Evolutionary conservation across 2,113 vertebrate genomes (phyloP).

Genomic region (Cathartes aura): DNA sequence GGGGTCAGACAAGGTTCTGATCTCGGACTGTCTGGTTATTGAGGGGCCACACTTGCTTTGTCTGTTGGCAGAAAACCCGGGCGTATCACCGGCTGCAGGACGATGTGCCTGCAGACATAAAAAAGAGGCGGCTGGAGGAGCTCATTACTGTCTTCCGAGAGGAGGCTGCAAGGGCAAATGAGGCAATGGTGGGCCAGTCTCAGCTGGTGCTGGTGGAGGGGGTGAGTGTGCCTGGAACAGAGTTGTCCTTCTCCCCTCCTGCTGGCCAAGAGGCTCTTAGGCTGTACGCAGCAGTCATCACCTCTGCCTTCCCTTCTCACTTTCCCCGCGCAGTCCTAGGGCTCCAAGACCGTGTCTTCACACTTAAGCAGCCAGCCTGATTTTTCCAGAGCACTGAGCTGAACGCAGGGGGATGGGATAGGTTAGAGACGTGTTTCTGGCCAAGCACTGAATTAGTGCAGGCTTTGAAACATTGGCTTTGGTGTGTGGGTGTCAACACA

Average conservation of each 20-base stretch:
- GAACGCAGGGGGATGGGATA: not conserved
- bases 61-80: slow-evolving; percentile 31
- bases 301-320: not conserved
- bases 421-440: not conserved
- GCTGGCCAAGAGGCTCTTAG: not conserved
- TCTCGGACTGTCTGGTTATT: not conserved
- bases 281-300: not conserved
- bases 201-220: slow-evolving; percentile 67
- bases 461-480: not conserved
- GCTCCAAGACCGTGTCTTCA: rapidly evolving
- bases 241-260: not conserved
- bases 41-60: rapidly evolving
- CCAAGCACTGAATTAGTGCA: not conserved
- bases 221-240: slow-evolving; percentile 1
- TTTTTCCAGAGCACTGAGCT: not conserved
- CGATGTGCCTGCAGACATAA: not conserved
- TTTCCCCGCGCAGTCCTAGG: not conserved
- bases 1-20: not conserved
- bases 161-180: not conserved
- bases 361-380: not conserved
- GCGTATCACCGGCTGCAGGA: slow-evolving; percentile 44
- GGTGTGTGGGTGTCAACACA: not conserved
- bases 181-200: not conserved
- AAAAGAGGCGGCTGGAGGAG: slow-evolving; percentile 47
- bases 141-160: slow-evolving; percentile 31